Conservation (phyloP, 2,113 vertebrate species). For the Patagioenas fasciata region DNA sequence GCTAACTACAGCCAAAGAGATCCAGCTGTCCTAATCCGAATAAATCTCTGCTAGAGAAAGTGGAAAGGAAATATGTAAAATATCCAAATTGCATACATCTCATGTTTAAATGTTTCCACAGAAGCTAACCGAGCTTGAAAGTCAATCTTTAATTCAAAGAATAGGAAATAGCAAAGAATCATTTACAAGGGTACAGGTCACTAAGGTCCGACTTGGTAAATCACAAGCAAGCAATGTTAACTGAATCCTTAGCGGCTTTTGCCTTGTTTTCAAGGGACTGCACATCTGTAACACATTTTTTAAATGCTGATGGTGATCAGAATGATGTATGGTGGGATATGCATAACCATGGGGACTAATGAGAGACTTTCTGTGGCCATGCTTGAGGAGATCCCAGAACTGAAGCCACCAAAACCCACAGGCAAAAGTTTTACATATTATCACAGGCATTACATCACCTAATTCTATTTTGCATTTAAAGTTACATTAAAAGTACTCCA, state of each 20-base stretch:
- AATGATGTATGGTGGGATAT: background rate
- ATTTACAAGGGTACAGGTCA: slow-evolving; percentile 37
- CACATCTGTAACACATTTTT: background rate
- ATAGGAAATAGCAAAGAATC: slow-evolving; percentile 15
- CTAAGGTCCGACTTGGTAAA: background rate
- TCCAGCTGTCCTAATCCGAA: background rate
- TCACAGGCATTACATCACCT: background rate
- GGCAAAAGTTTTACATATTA: background rate
- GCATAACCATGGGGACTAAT: background rate
- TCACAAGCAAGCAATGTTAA: background rate
- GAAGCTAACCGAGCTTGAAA: slow-evolving; percentile 5
- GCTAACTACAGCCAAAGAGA: background rate
- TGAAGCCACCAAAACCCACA: background rate
- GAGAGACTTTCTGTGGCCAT: background rate
- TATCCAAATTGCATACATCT: background rate
- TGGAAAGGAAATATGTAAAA: slow-evolving; percentile 15
- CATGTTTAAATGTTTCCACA: slow-evolving; percentile 6
- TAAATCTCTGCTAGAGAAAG: slow-evolving; percentile 10
- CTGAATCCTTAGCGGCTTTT: slow-evolving; percentile 2
- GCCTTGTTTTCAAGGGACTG: background rate
- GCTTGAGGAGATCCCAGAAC: background rate
- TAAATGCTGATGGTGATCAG: background rate
- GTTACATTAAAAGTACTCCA: background rate
- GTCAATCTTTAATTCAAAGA: slow-evolving; percentile 50
- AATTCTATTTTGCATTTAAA: background rate